These are phyloP conservation scores for Eumeta japonica DNA, from an alignment of 1,140 invertebrate genomes.

Conservation along the genomic window DNA sequence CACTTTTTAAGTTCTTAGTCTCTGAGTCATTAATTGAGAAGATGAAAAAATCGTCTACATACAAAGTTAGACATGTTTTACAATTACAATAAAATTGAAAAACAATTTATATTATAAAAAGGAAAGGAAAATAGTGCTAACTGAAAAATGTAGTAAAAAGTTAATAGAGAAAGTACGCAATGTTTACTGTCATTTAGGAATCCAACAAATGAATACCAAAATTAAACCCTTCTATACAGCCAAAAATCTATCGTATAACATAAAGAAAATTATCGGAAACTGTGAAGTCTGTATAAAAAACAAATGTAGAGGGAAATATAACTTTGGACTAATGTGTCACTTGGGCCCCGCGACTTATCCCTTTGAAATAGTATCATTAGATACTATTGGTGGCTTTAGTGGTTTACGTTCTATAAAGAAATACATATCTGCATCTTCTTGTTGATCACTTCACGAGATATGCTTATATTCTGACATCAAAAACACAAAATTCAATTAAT, in stretches of 20 bases:
- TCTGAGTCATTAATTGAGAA: neutral
- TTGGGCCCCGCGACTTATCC: conserved; percentile 15
- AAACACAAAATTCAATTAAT: conserved; percentile 17
- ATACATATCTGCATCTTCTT: conserved; percentile 11
- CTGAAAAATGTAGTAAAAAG: conserved; percentile 15
- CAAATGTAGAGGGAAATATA: conserved; percentile 5
- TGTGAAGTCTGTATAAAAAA: conserved; percentile 13
- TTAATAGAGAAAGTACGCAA: conserved; percentile 17
- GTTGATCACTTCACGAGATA: conserved; percentile 12
- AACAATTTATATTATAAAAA: conserved; percentile 13
- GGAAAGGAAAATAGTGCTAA: conserved; percentile 9
- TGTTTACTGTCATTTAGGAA: conserved; percentile 15
- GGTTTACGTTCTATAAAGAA: conserved; percentile 11
- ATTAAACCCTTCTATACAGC: conserved; percentile 4
- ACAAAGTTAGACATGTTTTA: neutral
- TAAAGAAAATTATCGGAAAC: conserved; percentile 1
- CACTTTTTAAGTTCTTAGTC: neutral
- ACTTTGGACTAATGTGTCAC: conserved; percentile 7
- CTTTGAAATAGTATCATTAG: conserved; percentile 17
- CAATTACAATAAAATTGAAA: conserved; percentile 6
- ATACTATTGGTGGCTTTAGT: conserved; percentile 16
- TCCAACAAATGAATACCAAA: conserved; percentile 11
- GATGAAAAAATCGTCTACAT: neutral
- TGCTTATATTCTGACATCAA: conserved; percentile 16
- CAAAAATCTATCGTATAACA: conserved; percentile 2